These are phyloP conservation scores for Osmoderma eremita DNA, from an alignment of 2,888 invertebrate species.

Conservation along the genomic window DNA sequence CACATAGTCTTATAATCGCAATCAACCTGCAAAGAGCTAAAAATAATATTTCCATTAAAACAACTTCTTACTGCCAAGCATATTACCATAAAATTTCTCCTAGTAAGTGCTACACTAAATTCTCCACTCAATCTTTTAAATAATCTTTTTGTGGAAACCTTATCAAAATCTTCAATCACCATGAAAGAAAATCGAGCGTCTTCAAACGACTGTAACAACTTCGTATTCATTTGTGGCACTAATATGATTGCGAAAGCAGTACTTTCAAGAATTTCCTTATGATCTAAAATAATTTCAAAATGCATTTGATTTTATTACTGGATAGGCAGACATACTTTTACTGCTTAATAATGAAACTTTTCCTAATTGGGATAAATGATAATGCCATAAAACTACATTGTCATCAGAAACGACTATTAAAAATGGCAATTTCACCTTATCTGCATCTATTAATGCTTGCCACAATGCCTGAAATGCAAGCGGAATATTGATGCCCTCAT, in stretches of 20 bases:
- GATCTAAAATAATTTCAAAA: slow-evolving; percentile 26
- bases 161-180: slow-evolving; percentile 34
- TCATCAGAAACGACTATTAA: slow-evolving; percentile 25
- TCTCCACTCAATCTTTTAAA: slow-evolving; percentile 33
- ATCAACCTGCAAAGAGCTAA: slow-evolving; percentile 18
- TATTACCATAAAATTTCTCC: slow-evolving; percentile 34
- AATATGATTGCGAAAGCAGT: slow-evolving; percentile 15
- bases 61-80: not conserved
- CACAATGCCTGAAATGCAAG: slow-evolving; percentile 26
- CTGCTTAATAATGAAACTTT: slow-evolving; percentile 21
- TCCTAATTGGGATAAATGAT: slow-evolving; percentile 25
- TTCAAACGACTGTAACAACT: slow-evolving; percentile 13
- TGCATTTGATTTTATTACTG: not conserved
- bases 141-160: slow-evolving; percentile 22
- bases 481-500: slow-evolving; percentile 24
- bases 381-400: slow-evolving; percentile 36
- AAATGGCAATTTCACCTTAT: slow-evolving; percentile 24
- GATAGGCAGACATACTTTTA: slow-evolving; percentile 14
- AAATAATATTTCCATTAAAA: slow-evolving; percentile 10
- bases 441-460: slow-evolving; percentile 26
- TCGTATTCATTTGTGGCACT: slow-evolving; percentile 28
- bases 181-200: slow-evolving; percentile 30
- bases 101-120: slow-evolving; percentile 38
- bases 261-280: slow-evolving; percentile 4
- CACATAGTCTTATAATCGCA: slow-evolving; percentile 34